Evolutionary conservation across 2,888 invertebrate species (phyloP), one percentile per base, ranked within the genome.

Genomic region (Ganaspis brasiliensis): DNA sequence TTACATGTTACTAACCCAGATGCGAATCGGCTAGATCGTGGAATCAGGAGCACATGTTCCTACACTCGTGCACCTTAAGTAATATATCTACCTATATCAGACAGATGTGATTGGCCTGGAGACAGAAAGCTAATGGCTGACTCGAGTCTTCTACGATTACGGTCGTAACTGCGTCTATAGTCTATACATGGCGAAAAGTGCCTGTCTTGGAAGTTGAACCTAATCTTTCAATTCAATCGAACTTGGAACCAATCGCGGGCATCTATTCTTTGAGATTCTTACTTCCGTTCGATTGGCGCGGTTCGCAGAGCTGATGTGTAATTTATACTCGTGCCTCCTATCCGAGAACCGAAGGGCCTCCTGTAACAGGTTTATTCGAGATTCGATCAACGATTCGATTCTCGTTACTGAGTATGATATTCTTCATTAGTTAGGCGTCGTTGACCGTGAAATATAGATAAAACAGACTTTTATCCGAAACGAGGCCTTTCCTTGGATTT

Each of bases 61-160:
- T 45, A 67, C 24, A 55, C 21, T 71, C 52, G 71, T 71, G 8
- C 31, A 52, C 31, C 49, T 71, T 35, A 71, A 52, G 71, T 71
- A 71, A 71, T 59, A 57, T 59, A 57, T 73, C 56, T 57, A 61
- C 61, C 56, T 56, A 55, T 55, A 74, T 70, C 56, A 74, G 55
- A 40, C 77, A 67, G 40, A 78, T 78, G 82, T 82, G 84, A 85
- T 84, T 82, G 79, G 83, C 82, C 84, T 67, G 79, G 79, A 81
- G 83, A 84, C 82, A 79, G 83, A 84, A 84, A 86, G 84, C 83
- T 84, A 87, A 86, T 86, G 84, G 85, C 84, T 82, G 84, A 83
- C 85, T 78, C 76, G 77, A 76, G 72, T 76, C 74, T 77, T 76
- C 79, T 71, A 74, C 56, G 52, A 76, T 77, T 73, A 78, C 77